Conservation (phyloP, 2,113 vertebrate species). For the Pterocles orientalis region DNA sequence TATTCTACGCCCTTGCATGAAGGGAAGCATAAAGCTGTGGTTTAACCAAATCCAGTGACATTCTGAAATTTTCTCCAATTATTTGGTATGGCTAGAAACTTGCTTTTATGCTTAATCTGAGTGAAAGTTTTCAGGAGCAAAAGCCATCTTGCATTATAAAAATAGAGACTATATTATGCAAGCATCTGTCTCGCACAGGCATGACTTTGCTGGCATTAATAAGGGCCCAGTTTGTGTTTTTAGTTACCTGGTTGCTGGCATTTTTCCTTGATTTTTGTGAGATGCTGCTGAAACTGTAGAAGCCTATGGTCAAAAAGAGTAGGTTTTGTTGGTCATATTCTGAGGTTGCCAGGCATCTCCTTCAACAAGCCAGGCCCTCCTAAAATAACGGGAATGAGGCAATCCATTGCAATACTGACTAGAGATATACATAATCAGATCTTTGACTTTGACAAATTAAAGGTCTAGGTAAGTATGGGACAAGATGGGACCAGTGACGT, state of each 20-base stretch:
- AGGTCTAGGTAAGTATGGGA: neutral
- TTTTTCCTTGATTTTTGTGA: neutral
- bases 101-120: neutral
- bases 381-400: neutral
- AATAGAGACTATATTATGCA: neutral
- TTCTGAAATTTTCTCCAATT: neutral
- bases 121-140: neutral
- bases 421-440: neutral
- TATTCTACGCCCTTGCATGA: neutral
- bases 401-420: neutral
- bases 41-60: neutral
- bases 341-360: neutral
- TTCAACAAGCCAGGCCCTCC: neutral
- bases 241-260: neutral
- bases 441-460: neutral
- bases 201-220: neutral
- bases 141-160: neutral
- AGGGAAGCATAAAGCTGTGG: neutral
- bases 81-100: neutral
- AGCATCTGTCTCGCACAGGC: neutral
- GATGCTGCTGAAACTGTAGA: neutral
- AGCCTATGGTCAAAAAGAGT: neutral
- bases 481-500: neutral
- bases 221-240: neutral
- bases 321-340: neutral